Conservation (phyloP, 2,113 vertebrate species). For the Neofelis nebulosa region DNA sequence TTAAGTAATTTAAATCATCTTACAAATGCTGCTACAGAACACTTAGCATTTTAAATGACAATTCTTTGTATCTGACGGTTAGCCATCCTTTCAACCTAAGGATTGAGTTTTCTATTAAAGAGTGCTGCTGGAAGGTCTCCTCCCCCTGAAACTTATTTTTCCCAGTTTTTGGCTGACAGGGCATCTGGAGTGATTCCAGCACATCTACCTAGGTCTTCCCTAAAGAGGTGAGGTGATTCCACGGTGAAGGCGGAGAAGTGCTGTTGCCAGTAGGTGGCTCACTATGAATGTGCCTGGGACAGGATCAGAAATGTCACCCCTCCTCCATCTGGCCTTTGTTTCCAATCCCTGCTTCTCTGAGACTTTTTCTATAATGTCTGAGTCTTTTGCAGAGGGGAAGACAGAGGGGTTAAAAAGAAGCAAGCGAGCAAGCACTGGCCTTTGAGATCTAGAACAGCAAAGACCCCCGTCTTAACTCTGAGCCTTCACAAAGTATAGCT, state of each 20-base stretch:
- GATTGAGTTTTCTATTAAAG: neutral
- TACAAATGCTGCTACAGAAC: neutral
- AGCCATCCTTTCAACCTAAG: neutral
- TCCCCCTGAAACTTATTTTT: neutral
- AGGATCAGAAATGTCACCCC: conserved; percentile 26
- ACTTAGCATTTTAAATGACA: neutral
- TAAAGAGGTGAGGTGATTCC: neutral
- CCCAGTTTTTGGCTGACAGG: neutral
- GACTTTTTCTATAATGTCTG: conserved; percentile 58
- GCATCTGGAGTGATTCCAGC: neutral
- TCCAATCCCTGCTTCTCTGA: conserved; percentile 48
- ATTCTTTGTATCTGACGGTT: conserved; percentile 9
- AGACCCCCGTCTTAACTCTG: conserved; percentile 73
- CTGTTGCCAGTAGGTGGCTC: conserved; percentile 85
- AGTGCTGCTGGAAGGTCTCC: neutral
- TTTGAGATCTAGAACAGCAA: conserved; percentile 72
- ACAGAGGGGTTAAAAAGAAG: conserved; percentile 28
- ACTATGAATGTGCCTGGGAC: conserved; percentile 77
- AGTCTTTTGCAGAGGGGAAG: conserved; percentile 67
- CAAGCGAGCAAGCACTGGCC: conserved; percentile 65
- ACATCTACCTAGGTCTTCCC: neutral
- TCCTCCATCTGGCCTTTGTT: conserved; percentile 72
- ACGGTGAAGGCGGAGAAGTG: neutral
- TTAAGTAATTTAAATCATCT: neutral
- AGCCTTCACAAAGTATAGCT: conserved; percentile 67